Evolutionary conservation across 2,888 invertebrate genomes (phyloP).

Genomic region (Scaeva pyrastri): DNA sequence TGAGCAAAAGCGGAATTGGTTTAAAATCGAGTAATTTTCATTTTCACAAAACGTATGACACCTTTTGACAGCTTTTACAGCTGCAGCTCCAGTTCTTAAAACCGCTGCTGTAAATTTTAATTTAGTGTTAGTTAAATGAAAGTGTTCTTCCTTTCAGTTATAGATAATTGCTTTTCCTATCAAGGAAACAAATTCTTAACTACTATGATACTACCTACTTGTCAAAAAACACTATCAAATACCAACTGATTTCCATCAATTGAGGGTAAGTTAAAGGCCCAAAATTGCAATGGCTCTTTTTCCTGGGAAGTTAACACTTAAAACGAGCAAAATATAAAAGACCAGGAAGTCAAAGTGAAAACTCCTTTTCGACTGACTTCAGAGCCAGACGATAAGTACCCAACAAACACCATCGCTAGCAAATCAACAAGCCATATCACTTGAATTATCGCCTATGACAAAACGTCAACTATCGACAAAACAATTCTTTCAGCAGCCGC

Average conservation of each 20-base stretch:
- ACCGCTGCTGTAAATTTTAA: too few species aligned
- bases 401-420: slow-evolving; percentile 65
- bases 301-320: slow-evolving; percentile 63
- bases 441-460: slow-evolving; percentile 72
- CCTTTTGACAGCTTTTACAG: too few species aligned
- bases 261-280: slow-evolving; percentile 22
- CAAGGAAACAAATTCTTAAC: too few species aligned
- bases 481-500: slow-evolving; percentile 61
- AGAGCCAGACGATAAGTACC: slow-evolving; percentile 35
- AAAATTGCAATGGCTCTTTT: not conserved
- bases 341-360: slow-evolving; percentile 68
- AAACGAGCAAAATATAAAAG: slow-evolving; percentile 12
- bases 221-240: not conserved
- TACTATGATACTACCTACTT: too few species aligned
- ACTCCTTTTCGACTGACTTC: slow-evolving; percentile 50
- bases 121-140: too few species aligned
- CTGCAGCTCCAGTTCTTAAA: too few species aligned
- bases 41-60: too few species aligned
- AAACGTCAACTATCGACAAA: slow-evolving; percentile 67
- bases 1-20: too few species aligned
- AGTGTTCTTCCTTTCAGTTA: too few species aligned
- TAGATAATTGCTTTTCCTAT: too few species aligned
- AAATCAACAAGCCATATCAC: slow-evolving; percentile 72
- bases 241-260: not conserved
- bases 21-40: too few species aligned